phyloP scores from a whole-genome alignment of 1,140 invertebrate genomes.

The Zaprionus vittiger region DNA sequence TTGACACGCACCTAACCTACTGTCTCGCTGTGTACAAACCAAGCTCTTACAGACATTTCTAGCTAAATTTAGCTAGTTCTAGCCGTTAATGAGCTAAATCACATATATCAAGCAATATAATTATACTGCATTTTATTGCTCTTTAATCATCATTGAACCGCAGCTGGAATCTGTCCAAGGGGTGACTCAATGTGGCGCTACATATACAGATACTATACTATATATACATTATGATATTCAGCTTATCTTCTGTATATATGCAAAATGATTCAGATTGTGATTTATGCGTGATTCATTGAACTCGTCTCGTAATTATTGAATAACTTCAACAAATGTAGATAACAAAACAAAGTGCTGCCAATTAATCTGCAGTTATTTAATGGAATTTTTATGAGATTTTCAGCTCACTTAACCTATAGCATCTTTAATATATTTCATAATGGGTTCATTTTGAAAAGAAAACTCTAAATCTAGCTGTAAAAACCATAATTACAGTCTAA shows the following conservation, averaged over 20 bases:
- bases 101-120: background rate
- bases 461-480: too few species aligned
- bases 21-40: background rate
- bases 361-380: background rate
- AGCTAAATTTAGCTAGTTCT: background rate
- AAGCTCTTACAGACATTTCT: background rate
- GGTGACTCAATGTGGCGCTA: conserved; percentile 22
- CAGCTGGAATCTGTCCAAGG: background rate
- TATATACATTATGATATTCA: background rate
- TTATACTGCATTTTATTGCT: background rate
- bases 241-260: conserved; percentile 15
- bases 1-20: conserved; percentile 12
- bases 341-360: background rate
- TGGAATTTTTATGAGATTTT: background rate
- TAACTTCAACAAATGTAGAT: background rate
- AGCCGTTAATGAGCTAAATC: background rate
- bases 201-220: background rate
- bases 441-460: too few species aligned
- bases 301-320: background rate
- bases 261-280: conserved; percentile 34
- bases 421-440: too few species aligned
- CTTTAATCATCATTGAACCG: background rate
- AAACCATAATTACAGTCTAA: too few species aligned
- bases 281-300: conserved; percentile 30
- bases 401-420: too few species aligned